These are phyloP conservation scores for Cerceris rybyensis DNA, from an alignment of 2,888 invertebrate species.

Conservation along the genomic window DNA sequence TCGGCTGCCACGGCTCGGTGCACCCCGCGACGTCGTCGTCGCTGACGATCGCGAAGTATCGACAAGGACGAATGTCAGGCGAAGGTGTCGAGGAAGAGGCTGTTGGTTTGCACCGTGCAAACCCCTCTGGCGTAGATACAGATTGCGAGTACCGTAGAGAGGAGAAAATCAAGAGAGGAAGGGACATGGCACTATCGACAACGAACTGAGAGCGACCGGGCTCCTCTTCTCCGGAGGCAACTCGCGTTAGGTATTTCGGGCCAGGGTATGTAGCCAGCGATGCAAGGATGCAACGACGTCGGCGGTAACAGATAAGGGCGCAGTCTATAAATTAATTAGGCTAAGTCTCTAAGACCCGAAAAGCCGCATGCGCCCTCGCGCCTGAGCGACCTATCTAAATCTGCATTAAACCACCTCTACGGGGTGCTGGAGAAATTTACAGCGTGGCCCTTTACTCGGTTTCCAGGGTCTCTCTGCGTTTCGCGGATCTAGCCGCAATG, in stretches of 20 bases:
- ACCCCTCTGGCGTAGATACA: too few species aligned
- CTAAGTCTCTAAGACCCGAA: conserved; percentile 75
- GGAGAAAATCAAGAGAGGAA: too few species aligned
- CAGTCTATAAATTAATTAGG: conserved; percentile 80
- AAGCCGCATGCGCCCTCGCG: conserved; percentile 68
- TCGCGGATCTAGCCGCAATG: conserved; percentile 24
- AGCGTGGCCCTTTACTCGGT: conserved; percentile 35
- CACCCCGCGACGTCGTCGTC: background rate
- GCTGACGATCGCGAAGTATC: background rate
- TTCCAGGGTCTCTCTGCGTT: background rate
- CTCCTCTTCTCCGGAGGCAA: too few species aligned
- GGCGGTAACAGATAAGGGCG: conserved; percentile 73
- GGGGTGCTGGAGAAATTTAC: conserved; percentile 69
- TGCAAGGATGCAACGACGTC: conserved; percentile 53
- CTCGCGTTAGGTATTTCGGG: background rate
- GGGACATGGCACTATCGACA: too few species aligned
- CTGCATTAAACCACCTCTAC: conserved; percentile 76
- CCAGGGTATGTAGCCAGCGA: background rate
- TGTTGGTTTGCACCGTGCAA: too few species aligned
- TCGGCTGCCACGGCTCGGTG: conserved; percentile 28
- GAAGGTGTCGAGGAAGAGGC: too few species aligned
- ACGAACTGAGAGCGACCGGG: too few species aligned
- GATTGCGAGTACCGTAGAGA: too few species aligned
- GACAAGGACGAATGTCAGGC: background rate
- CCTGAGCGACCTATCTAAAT: conserved; percentile 73